These are phyloP conservation scores for Clarias batrachus DNA, from an alignment of 2,113 vertebrate genomes.

Conservation along the genomic window DNA sequence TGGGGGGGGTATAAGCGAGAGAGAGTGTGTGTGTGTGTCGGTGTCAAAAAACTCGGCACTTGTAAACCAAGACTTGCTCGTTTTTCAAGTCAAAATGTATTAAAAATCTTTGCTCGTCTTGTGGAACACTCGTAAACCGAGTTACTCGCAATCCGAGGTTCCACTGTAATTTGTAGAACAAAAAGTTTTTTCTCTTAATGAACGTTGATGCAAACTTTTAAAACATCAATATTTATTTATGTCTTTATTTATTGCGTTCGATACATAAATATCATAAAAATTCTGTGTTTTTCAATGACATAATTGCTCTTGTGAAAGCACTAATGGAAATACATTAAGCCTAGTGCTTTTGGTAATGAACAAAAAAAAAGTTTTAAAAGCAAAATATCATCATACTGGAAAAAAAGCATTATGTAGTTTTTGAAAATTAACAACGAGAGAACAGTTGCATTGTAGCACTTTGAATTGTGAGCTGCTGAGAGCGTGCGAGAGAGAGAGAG, in stretches of 20 bases:
- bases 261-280: not conserved
- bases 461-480: not conserved
- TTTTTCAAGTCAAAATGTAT: too few species aligned
- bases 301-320: not conserved
- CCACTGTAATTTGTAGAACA: too few species aligned
- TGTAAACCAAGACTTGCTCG: too few species aligned
- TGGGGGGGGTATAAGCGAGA: too few species aligned
- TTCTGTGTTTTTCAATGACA: not conserved
- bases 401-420: not conserved
- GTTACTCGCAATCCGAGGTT: too few species aligned
- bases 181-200: not conserved
- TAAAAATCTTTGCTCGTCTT: too few species aligned
- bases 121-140: too few species aligned
- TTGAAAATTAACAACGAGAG: not conserved
- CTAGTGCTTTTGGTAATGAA: not conserved
- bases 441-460: not conserved
- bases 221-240: not conserved
- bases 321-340: conserved; percentile 20
- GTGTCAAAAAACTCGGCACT: too few species aligned
- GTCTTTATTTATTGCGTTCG: not conserved
- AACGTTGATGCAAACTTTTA: not conserved
- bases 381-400: not conserved
- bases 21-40: too few species aligned
- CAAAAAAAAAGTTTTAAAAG: not conserved
- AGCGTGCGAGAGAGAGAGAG: not conserved